phyloP scores from a whole-genome alignment of 2,797 vertebrate species.

The Microhierax caerulescens region DNA sequence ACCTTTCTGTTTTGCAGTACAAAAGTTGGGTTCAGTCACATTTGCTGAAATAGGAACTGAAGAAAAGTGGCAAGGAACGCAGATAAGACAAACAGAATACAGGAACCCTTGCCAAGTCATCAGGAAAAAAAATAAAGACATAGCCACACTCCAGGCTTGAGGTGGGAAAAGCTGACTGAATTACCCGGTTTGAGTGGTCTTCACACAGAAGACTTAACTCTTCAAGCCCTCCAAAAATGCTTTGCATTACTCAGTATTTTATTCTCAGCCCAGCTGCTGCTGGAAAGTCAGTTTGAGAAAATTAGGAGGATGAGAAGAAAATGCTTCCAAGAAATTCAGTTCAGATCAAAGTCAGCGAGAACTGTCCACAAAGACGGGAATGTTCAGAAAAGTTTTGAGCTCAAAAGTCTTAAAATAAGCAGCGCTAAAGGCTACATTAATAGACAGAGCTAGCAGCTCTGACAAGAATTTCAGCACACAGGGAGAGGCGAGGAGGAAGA shows the following conservation, averaged over 20 bases:
- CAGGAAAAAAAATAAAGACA: neutral
- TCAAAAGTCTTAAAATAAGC: neutral
- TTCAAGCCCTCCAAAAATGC: neutral
- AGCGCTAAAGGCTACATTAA: neutral
- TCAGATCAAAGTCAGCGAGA: neutral
- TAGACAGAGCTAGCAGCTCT: neutral
- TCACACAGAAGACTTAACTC: neutral
- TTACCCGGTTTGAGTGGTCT: neutral
- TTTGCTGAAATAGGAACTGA: neutral
- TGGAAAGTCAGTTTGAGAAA: neutral
- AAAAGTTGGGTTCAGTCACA: neutral
- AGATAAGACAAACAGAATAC: neutral
- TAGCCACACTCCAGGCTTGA: neutral
- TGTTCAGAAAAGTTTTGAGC: neutral
- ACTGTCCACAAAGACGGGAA: neutral
- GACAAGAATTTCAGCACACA: slow-evolving; percentile 28
- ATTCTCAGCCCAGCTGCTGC: neutral
- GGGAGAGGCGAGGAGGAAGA: neutral
- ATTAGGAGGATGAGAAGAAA: neutral
- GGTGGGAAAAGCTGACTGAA: neutral
- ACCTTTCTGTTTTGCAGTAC: neutral
- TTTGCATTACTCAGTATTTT: neutral
- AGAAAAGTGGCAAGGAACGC: neutral
- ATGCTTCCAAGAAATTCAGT: neutral
- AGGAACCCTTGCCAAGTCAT: neutral